Percentiles rank a stretch among this genome's conserved stretches.
phyloP scores from a whole-genome alignment of 2,797 vertebrate species.

The Neomorphus geoffroyi region DNA sequence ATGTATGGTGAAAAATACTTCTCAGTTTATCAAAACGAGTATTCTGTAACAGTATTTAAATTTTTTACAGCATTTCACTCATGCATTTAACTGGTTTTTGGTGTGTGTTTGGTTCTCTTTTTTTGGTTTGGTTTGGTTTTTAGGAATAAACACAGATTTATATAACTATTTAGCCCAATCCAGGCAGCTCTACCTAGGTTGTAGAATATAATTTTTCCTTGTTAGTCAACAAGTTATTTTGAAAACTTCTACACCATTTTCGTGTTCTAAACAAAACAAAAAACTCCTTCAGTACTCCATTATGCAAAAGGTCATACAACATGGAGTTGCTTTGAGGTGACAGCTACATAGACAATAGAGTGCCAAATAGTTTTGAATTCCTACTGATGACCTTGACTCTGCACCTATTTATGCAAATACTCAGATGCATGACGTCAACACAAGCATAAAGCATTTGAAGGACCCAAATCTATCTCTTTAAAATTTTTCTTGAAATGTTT shows the following conservation, averaged over 20 bases:
- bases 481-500: not conserved
- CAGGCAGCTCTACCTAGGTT: not conserved
- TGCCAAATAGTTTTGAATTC: not conserved
- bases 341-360: not conserved
- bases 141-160: not conserved
- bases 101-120: not conserved
- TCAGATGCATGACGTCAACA: not conserved
- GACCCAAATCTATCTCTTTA: not conserved
- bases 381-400: not conserved
- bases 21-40: not conserved
- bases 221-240: not conserved
- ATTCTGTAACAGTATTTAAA: not conserved
- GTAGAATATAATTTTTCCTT: not conserved
- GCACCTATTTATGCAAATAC: not conserved
- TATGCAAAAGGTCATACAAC: not conserved
- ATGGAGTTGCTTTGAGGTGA: not conserved
- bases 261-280: not conserved
- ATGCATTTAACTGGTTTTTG: accelerated
- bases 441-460: not conserved
- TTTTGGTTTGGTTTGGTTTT: not conserved
- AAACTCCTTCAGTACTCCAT: not conserved
- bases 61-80: not conserved
- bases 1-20: not conserved
- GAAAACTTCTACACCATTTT: not conserved
- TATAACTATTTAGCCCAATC: not conserved